Evolutionary conservation across 2,888 invertebrate genomes (phyloP), one percentile per base, ranked within the genome.

Genomic region (Melitaea athalia): DNA sequence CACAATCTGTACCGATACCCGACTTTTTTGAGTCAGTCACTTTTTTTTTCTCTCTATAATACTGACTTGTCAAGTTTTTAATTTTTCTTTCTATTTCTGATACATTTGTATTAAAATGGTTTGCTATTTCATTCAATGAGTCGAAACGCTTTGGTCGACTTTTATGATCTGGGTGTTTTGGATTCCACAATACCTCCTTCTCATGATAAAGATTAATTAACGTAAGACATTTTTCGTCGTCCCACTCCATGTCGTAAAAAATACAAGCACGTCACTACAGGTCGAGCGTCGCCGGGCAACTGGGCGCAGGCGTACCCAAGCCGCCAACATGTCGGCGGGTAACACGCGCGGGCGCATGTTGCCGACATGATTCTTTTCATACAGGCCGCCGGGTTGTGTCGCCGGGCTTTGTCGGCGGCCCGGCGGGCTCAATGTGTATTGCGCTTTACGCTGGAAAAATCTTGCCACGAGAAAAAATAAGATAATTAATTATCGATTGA

Each of bases 281-380:
- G 61, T 69, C 62, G 69, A 74, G 69, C 43, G 69, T 70, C 72
- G 68, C 57, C 68, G 73, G 67, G 69, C 66, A 71, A 71, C 65
- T 72, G 61, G 15, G 12, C 49, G 49, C 14, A 42, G 38, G 38
- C 38, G 8, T 38, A 5, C 6, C 6, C 38, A 38, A 7, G 38
- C 38, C 8, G 38, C 38, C 38, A 24, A 24, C 24, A 24, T 24
- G 24, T 8, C 38, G 38, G 6, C 38, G 38, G 38, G 6, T 38
- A 7, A 8, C 38, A 5, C 38, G 38, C 38, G 38, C 38, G 38
- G 38, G 38, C 38, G 38, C 38, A 38, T 7, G 38, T 8, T 8
- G 38, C 6, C 38, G 38, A 8, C 38, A 38, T 38, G 38, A 38
- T 38, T 38, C 6, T 38, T 7, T 8, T 7, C 5, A 38, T 7